These are phyloP conservation scores for Herminia tarsipennalis DNA, from an alignment of 2,888 invertebrate species.

Conservation along the genomic window DNA sequence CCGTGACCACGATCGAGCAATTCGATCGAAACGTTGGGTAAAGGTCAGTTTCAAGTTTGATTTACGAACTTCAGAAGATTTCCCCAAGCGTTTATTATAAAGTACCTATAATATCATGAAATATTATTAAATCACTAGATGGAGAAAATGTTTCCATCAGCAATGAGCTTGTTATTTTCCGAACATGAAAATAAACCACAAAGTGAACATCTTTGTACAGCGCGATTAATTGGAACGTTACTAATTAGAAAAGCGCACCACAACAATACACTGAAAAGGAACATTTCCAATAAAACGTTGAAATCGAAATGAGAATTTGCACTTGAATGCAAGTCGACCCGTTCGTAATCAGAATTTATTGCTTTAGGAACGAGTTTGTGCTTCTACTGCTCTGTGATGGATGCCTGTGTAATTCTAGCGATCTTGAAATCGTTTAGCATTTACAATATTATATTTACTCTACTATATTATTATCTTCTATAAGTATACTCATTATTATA, in stretches of 20 bases:
- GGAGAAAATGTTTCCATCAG: neutral
- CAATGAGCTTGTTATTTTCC: neutral
- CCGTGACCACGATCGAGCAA: no score
- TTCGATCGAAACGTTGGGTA: no score
- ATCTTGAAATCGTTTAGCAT: conserved; percentile 27
- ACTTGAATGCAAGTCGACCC: conserved; percentile 58
- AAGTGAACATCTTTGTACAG: conserved; percentile 1
- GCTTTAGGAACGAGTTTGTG: conserved; percentile 58
- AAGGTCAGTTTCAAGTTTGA: no score
- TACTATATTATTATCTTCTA: no score
- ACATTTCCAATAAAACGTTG: conserved; percentile 46
- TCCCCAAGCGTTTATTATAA: no score
- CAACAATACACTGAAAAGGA: conserved; percentile 37
- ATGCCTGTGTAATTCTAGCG: conserved; percentile 50
- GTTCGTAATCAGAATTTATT: conserved; percentile 67
- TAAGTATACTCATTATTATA: no score
- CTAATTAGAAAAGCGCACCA: conserved; percentile 28
- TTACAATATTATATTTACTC: conserved; percentile 14
- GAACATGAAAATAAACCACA: neutral
- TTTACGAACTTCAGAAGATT: no score
- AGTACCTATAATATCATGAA: no score
- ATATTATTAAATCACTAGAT: no score
- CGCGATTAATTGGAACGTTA: conserved; percentile 19
- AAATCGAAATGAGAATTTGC: conserved; percentile 63
- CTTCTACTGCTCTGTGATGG: conserved; percentile 50